A percentile compares a stretch with the other conserved stretches of the same genome.
These are phyloP conservation scores for Zeus faber DNA, from an alignment of 2,113 vertebrate species.

Conservation along the genomic window DNA sequence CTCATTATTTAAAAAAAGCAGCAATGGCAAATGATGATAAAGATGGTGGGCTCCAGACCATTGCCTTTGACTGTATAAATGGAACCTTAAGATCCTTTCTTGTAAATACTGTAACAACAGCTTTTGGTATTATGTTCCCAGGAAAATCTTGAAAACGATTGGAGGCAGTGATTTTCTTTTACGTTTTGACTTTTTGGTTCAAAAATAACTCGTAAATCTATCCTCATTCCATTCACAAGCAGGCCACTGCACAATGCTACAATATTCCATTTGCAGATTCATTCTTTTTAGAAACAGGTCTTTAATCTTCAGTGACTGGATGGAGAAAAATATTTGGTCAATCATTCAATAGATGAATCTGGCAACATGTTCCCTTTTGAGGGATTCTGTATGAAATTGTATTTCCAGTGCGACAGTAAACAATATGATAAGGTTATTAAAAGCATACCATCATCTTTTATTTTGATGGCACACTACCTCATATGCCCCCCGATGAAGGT, in stretches of 20 bases:
- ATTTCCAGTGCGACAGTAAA: neutral
- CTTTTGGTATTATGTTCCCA: conserved; percentile 3
- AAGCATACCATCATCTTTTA: neutral
- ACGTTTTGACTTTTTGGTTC: conserved; percentile 4
- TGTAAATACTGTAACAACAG: neutral
- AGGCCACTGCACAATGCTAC: no score
- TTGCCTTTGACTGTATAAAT: conserved; percentile 7
- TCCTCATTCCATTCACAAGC: neutral
- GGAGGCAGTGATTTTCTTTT: conserved; percentile 4
- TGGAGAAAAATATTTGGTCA: neutral
- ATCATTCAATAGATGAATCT: neutral
- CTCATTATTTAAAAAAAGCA: neutral
- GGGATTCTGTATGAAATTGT: neutral
- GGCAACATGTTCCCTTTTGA: neutral
- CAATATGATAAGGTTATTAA: neutral
- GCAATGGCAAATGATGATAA: neutral
- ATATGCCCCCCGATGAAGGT: no score
- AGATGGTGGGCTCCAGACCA: conserved; percentile 4
- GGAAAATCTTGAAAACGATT: conserved; percentile 1
- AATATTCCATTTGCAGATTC: neutral
- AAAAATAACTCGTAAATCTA: neutral
- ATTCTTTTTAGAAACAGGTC: conserved; percentile 1
- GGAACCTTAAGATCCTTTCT: neutral
- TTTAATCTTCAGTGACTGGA: neutral
- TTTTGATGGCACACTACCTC: neutral